Percentiles rank a stretch among this genome's conserved stretches.
phyloP scores from a whole-genome alignment of 1,140 invertebrate genomes.

The Oryctes rhinoceros region DNA sequence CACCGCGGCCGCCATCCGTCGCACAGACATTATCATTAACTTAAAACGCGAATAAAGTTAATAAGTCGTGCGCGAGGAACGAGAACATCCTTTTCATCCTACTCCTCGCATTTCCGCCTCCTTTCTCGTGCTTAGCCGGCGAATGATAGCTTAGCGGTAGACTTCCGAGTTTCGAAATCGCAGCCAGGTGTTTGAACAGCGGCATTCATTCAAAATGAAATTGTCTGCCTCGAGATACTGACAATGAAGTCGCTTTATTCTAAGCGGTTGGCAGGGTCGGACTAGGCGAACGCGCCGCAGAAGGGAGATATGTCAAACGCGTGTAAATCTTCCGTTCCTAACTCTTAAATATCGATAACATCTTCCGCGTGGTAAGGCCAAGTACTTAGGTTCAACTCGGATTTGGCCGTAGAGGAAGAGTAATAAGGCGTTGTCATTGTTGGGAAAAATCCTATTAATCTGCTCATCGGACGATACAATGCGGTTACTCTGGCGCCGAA shows the following conservation, averaged over 20 bases:
- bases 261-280: conserved; percentile 14
- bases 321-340: too few species aligned
- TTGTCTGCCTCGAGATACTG: conserved; percentile 42
- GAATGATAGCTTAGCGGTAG: conserved; percentile 14
- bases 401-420: too few species aligned
- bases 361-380: too few species aligned
- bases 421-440: too few species aligned
- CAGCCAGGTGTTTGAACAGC: conserved; percentile 46
- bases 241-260: conserved; percentile 47
- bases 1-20: neutral
- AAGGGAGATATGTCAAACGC: too few species aligned
- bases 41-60: conserved; percentile 45
- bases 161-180: conserved; percentile 22
- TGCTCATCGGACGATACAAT: too few species aligned
- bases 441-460: too few species aligned
- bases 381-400: too few species aligned
- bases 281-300: neutral
- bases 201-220: conserved; percentile 36
- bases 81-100: neutral
- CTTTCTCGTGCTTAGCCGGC: neutral
- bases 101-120: neutral
- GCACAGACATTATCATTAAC: conserved; percentile 32
- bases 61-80: conserved; percentile 36
- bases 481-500: too few species aligned
- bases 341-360: too few species aligned